Base-by-base conservation (phyloP, 2,888 invertebrate genomes). In the Conus canariensis region DNA sequence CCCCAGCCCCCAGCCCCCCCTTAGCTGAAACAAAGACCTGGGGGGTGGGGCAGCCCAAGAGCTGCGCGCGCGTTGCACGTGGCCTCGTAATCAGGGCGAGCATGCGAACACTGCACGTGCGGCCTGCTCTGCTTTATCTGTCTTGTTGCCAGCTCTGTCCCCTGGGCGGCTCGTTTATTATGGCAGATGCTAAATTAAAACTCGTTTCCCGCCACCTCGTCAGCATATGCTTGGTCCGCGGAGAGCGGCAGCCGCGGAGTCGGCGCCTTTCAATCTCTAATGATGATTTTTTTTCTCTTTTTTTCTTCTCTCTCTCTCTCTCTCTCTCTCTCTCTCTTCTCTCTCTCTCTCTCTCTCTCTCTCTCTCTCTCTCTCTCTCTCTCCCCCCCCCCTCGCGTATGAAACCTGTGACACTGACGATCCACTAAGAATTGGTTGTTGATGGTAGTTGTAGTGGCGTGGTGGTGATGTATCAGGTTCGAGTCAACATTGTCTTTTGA, bases 131-230 rank as follows among this genome's bases (percentile, higher is more conserved):
- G 89, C 85, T 85, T 88, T 83, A 88, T 89, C 89, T 89, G 64
- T 70, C 70, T 89, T 89, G 85, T 89, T 70, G 30, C 85, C 74
- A 85, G 89, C 60, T 64, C 16, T 64, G 16, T 64, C 64, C 64
- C 64, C 1, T 64, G 64, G 64, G 64, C 16, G 64, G 16, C 30
- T 30, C 83, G 89, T 85, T 89, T 89, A 89, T 89, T 89, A 64
- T 64, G 67, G 89, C 89, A 89, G 89, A 89, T 89, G 89, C 89
- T 89, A 89, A 89, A 89, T 89, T 83, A 89, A 89, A 89, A 83
- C 88, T 88, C 88, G 45, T 83, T 85, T 85, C 89, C 64, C 89
- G 89, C 89, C 89, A 56, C 25, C 60, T 56, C 88, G 64, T 64
- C 16, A 64, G 64, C 64, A 64, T 64, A 64, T 64, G 64, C 7